Evolutionary conservation across 2,113 vertebrate genomes (phyloP).

Genomic region (Thalassarche chlororhynchos): DNA sequence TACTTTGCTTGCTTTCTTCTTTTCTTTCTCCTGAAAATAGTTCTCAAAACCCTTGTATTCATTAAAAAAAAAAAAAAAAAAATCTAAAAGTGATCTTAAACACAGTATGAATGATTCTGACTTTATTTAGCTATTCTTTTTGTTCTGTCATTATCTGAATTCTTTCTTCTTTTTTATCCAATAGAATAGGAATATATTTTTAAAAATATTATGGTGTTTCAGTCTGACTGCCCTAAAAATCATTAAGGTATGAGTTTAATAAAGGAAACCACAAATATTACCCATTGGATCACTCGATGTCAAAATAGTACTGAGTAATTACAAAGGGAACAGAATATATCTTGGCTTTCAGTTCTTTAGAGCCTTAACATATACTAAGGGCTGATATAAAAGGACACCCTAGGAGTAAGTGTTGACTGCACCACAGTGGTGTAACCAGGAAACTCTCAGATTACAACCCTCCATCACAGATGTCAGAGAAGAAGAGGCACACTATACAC

Average conservation of each 20-base stretch:
- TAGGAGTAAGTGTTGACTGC: slow-evolving; percentile 18
- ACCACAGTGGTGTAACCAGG: not conserved
- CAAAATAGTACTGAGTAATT: slow-evolving; percentile 63
- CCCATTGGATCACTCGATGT: not conserved
- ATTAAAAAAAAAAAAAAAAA: slow-evolving; percentile 24
- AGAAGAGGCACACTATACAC: not conserved
- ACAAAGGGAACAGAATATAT: slow-evolving; percentile 32
- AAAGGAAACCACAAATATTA: slow-evolving; percentile 25
- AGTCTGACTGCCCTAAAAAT: slow-evolving; percentile 39
- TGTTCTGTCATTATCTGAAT: slow-evolving; percentile 36
- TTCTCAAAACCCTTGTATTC: slow-evolving; percentile 27
- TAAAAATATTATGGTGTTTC: not conserved
- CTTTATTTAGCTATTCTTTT: slow-evolving; percentile 61
- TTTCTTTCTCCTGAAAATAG: not conserved
- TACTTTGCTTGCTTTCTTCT: not conserved
- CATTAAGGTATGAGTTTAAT: slow-evolving; percentile 53
- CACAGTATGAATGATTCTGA: not conserved
- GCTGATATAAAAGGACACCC: slow-evolving; percentile 44
- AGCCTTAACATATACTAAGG: slow-evolving; percentile 14
- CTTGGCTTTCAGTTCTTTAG: slow-evolving; percentile 35
- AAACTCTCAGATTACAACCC: not conserved
- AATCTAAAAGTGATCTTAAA: slow-evolving; percentile 60
- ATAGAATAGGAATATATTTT: not conserved
- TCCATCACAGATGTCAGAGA: slow-evolving; percentile 51
- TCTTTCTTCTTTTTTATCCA: not conserved